Conservation (phyloP, 2,797 vertebrate species). For the Cossypha heuglini region DNA sequence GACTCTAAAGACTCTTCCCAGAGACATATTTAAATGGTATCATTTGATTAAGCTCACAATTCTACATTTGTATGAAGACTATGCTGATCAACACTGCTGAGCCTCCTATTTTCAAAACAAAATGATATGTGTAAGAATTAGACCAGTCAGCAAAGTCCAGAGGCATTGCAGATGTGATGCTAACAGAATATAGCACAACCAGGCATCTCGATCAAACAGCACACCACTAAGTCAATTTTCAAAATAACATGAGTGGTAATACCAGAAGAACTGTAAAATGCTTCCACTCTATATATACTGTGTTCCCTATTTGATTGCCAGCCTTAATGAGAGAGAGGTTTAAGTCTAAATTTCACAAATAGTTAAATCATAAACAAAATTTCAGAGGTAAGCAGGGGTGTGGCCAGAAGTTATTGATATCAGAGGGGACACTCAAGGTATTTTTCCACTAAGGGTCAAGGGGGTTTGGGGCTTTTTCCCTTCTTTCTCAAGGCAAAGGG, state of each 20-base stretch:
- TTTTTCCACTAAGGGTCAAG: background rate
- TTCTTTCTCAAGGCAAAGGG: background rate
- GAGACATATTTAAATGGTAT: background rate
- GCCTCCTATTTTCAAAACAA: background rate
- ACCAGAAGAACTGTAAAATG: background rate
- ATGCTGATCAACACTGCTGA: background rate
- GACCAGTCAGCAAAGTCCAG: background rate
- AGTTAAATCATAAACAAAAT: background rate
- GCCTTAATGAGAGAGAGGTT: background rate
- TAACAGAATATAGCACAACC: background rate
- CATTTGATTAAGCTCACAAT: rapidly evolving
- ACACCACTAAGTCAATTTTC: background rate
- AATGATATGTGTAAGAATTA: background rate
- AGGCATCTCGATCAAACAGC: background rate
- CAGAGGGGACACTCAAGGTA: background rate
- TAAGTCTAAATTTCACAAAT: background rate
- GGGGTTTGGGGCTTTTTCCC: rapidly evolving
- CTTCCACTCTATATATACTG: background rate
- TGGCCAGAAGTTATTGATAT: background rate
- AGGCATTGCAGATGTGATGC: background rate
- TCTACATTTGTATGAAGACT: background rate
- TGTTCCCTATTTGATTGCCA: background rate
- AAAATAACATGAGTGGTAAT: background rate
- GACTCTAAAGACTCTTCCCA: background rate
- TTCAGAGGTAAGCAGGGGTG: background rate